Evolutionary conservation across 2,797 vertebrate species (phyloP).

Genomic region (Echeneis naucrates): DNA sequence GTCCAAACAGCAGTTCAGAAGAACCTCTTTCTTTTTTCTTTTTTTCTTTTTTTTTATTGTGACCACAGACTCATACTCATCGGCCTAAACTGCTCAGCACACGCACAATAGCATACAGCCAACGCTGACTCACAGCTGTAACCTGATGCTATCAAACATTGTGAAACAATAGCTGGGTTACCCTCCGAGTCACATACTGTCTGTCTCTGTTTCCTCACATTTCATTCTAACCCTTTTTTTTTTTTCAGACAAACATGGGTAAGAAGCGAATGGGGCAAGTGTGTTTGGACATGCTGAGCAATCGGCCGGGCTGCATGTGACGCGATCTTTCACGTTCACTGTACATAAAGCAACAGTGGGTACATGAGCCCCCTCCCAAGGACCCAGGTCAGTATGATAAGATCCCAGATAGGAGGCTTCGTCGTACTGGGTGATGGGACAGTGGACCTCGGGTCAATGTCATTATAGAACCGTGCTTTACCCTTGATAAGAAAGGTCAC

Average conservation of each 20-base stretch:
- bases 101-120: conserved; percentile 77
- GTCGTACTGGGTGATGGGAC: conserved; percentile 7
- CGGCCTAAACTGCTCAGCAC: conserved; percentile 55
- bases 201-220: conserved; percentile 74
- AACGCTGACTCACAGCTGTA: conserved; percentile 79
- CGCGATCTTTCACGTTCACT: conserved; percentile 54
- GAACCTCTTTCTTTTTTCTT: conserved; percentile 73
- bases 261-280: conserved; percentile 43
- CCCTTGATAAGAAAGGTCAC: conserved; percentile 43
- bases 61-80: conserved; percentile 33
- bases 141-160: conserved; percentile 70
- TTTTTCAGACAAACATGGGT: conserved; percentile 73
- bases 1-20: conserved; percentile 73
- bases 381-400: conserved; percentile 50
- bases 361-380: conserved; percentile 22
- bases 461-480: conserved; percentile 28
- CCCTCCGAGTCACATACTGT: conserved; percentile 65
- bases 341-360: conserved; percentile 54
- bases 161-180: conserved; percentile 76
- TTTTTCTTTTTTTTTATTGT: conserved; percentile 64
- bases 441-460: conserved; percentile 43
- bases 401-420: conserved; percentile 24
- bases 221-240: conserved; percentile 71
- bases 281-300: conserved; percentile 58
- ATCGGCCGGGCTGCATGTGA: conserved; percentile 52